Base-by-base conservation (phyloP, 2,797 vertebrate species). In the Brotula barbata region DNA sequence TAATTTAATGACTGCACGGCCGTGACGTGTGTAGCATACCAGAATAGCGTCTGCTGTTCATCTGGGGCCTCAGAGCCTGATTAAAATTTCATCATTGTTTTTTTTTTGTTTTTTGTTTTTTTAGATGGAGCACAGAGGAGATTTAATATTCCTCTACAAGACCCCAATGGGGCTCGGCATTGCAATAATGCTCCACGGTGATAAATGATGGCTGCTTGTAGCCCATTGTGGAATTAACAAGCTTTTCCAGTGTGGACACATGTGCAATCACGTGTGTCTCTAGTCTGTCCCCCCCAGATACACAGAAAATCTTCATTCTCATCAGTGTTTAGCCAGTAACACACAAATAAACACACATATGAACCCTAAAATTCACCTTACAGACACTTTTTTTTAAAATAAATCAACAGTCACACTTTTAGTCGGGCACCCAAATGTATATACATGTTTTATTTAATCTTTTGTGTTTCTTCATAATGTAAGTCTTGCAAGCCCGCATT, bases 31-130 rank as follows among this genome's bases (percentile, higher is more conserved):
- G 3, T 10, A 14, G 34, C 8, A 36, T 11, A 10, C 3, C 3
- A 14, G 34, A 7, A 36, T 36, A 36, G 8, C 8, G 31, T 39
- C 14, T 44, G 33, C 3, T 2, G 52, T 20, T 22, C 33, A 21
- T 52, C 19, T 36, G 28, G 42, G 54, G 22, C 13, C 40, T 42
- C 48, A 19, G 41, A 44, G 58, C 37, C 31, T 48, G 53, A 67
- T 85, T 57, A 75, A 76, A 79, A 67, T 81, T 78, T 80, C 22
- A 86, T 79, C 65, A 11, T 19, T 84, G 75, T 82, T 84, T n/a
- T n/a, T n/a, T n/a, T n/a, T n/a, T n/a, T n/a, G n/a, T n/a, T n/a
- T n/a, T n/a, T n/a, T n/a, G n/a, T n/a, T n/a, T 71, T 83, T 75
- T 79, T 73, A 68, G 63, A 51, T 75, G 74, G 39, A 31, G 33